These are phyloP conservation scores for Stenolophus ochropezus DNA, from an alignment of 2,888 invertebrate genomes.

Conservation along the genomic window DNA sequence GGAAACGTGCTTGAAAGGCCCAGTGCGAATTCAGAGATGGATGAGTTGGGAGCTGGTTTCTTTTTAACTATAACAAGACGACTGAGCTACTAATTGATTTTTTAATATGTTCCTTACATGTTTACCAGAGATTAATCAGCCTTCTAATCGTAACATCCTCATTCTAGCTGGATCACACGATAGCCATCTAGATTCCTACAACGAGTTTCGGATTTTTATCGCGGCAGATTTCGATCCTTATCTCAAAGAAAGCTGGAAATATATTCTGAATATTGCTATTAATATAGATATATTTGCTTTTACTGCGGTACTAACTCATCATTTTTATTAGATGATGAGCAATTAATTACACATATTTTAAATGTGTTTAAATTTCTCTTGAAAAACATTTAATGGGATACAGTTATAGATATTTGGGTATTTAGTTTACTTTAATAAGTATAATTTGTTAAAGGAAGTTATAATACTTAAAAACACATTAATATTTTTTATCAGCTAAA, in stretches of 20 bases:
- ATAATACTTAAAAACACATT: no score
- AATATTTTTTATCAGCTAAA: no score
- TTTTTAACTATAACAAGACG: conserved; percentile 27
- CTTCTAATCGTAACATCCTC: conserved; percentile 39
- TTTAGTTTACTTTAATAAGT: not conserved
- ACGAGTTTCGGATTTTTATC: conserved; percentile 23
- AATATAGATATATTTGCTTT: conserved; percentile 3
- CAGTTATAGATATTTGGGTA: not conserved
- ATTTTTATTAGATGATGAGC: not conserved
- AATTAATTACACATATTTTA: not conserved
- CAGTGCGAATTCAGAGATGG: conserved; percentile 27
- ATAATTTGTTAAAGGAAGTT: not conserved
- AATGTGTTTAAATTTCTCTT: not conserved
- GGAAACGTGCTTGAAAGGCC: conserved; percentile 43
- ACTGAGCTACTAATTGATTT: conserved; percentile 22
- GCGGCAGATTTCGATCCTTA: conserved; percentile 21
- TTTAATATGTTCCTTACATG: conserved; percentile 35
- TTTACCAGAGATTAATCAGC: conserved; percentile 28
- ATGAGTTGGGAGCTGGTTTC: conserved; percentile 10
- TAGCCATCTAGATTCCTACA: conserved; percentile 11
- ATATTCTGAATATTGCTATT: not conserved
- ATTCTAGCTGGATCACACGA: conserved; percentile 25
- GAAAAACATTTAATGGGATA: not conserved
- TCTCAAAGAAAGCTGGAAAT: conserved; percentile 7
- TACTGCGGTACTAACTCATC: not conserved